These are phyloP conservation scores for Escarpia spicata DNA, from an alignment of 2,888 invertebrate species.

Conservation along the genomic window DNA sequence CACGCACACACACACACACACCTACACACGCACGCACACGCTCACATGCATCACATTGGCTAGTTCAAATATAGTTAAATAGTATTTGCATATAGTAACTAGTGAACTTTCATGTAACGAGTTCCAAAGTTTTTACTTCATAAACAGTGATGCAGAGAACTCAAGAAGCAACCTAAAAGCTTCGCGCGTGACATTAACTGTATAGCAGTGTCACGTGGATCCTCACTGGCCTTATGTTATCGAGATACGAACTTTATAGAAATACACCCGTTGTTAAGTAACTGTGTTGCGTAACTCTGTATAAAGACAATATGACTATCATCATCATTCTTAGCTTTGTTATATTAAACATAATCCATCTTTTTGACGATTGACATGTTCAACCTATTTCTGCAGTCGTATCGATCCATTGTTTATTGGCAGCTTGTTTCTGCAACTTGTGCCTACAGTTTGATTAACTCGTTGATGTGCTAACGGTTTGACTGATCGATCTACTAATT, in stretches of 20 bases:
- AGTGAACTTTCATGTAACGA: too few species aligned
- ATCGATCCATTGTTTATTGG: background rate
- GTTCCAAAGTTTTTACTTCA: too few species aligned
- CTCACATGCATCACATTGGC: too few species aligned
- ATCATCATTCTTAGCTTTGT: background rate
- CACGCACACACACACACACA: too few species aligned
- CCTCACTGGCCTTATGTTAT: background rate
- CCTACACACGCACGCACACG: too few species aligned
- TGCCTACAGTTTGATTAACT: background rate
- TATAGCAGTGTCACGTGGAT: background rate
- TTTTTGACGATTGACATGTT: background rate
- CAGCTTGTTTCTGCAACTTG: background rate
- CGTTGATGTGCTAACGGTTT: background rate
- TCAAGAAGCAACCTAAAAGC: background rate
- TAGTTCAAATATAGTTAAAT: too few species aligned
- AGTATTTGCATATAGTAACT: too few species aligned
- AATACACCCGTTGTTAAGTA: background rate
- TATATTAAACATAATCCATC: background rate
- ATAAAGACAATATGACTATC: too few species aligned
- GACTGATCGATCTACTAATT: background rate
- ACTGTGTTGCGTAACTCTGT: too few species aligned
- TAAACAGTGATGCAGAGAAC: too few species aligned
- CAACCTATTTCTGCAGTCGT: background rate
- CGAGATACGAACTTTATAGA: background rate
- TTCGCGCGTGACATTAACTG: background rate